Evolutionary conservation across 2,113 vertebrate species (phyloP).

Genomic region (Apus apus): DNA sequence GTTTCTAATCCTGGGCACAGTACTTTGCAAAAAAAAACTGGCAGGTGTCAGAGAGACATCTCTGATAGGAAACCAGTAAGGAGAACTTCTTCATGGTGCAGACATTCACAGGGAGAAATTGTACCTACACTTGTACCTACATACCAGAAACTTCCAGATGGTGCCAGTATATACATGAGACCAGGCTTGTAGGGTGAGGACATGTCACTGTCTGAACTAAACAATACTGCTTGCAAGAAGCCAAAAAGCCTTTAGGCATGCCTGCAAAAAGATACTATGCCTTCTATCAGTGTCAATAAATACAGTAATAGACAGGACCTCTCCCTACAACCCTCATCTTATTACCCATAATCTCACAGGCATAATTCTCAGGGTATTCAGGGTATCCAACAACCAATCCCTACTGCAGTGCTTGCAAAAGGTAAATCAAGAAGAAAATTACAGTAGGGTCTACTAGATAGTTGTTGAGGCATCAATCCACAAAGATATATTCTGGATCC

Average conservation of each 20-base stretch:
- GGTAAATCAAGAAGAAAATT: not conserved
- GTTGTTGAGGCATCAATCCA: not conserved
- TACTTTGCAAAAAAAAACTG: not conserved
- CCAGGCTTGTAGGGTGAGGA: not conserved
- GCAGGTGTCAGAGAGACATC: not conserved
- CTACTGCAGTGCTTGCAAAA: not conserved
- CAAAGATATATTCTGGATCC: rapidly evolving
- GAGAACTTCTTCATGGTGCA: not conserved
- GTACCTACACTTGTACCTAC: rapidly evolving
- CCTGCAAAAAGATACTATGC: not conserved
- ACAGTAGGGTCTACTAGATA: not conserved
- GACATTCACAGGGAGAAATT: not conserved
- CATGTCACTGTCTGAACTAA: not conserved
- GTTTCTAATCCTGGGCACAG: not conserved
- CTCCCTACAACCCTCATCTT: not conserved
- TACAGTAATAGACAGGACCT: not conserved
- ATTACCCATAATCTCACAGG: not conserved
- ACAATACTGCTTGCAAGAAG: not conserved
- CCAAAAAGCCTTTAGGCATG: not conserved
- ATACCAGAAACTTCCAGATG: not conserved
- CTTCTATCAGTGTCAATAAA: not conserved
- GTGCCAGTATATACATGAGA: not conserved
- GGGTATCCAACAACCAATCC: not conserved
- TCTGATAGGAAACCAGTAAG: not conserved
- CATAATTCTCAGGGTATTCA: not conserved